Base-by-base conservation (phyloP, 1,140 invertebrate genomes). In the Drosophila cardini region DNA sequence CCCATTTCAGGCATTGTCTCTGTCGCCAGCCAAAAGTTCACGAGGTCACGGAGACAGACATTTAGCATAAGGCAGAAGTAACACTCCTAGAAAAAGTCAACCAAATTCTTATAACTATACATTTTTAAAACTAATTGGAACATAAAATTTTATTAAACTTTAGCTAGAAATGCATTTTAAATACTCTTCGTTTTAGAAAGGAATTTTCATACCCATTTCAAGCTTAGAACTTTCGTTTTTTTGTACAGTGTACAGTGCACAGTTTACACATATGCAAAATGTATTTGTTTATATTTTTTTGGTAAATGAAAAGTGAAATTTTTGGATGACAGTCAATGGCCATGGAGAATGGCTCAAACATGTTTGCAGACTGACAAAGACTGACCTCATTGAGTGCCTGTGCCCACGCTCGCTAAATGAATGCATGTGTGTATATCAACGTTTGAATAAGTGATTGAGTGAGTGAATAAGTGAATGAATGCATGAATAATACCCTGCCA, bases 261-360 rank as follows among this genome's bases (percentile, higher is more conserved):
- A n/a, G n/a, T n/a, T n/a, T 36, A 36, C 36, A 38, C 11, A 38
- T 38, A 38, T 38, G 42, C 56, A 55, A 32, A 62, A 53, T 46
- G 21, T 26, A 9, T 15, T 18, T 21, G n/a, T 18, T 42, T 26
- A 18, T 13, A 11, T 18, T 15, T 30, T 6, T 16, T 50, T 78
- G 65, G 57, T 65, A 64, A 73, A 85, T 85, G 78, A 82, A 85
- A 85, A 85, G 82, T 78, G 82, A 85, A 85, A 85, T 67, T 80
- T 67, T 80, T 18, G 8, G 7, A 43, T 26, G 16, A 56, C 52
- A 65, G 75, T 52, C 65, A 71, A 71, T 71, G 60, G 61, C 61
- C 62, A 30, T 32, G 7, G 15, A 56, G 60, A 40, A 34, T 45
- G 57, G 57, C 11, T 10, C 2, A 62, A 40, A 46, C 55, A 55